These are phyloP conservation scores for Eunapius fragilis DNA, from an alignment of 37 sponge, comb jelly and placozoan species.

Conservation along the genomic window DNA sequence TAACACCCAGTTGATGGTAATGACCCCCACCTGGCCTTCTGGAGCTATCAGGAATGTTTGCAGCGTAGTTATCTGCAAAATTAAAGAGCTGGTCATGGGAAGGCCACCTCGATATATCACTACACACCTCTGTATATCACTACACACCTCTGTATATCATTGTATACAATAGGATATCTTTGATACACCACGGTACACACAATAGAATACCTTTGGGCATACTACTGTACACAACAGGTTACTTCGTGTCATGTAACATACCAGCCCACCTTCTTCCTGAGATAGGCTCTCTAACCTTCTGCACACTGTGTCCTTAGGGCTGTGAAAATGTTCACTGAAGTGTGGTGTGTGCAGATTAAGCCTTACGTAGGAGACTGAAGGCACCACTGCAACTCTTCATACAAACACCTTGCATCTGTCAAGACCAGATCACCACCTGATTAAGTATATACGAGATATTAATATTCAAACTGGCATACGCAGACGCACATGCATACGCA, in stretches of 20 bases:
- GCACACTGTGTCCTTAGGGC: neutral
- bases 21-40: neutral
- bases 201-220: too few relatives aligned
- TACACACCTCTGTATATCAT: too few relatives aligned
- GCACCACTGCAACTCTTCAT: neutral
- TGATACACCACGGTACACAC: too few relatives aligned
- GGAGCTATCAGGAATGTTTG: neutral
- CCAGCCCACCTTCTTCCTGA: conserved; percentile 26
- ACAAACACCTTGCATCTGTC: neutral
- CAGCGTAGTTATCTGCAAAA: neutral
- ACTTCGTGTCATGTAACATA: neutral
- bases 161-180: too few relatives aligned
- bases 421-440: neutral
- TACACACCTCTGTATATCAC: too few relatives aligned
- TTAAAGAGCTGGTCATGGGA: neutral
- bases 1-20: neutral
- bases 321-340: too few relatives aligned
- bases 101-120: neutral
- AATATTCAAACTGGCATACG: neutral
- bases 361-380: neutral
- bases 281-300: conserved; percentile 1
- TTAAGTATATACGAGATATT: too few relatives aligned
- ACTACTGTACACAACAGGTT: neutral
- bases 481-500: conserved; percentile 9
- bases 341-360: neutral